phyloP scores from a whole-genome alignment of 2,797 vertebrate genomes.

The Knipowitschia caucasica region DNA sequence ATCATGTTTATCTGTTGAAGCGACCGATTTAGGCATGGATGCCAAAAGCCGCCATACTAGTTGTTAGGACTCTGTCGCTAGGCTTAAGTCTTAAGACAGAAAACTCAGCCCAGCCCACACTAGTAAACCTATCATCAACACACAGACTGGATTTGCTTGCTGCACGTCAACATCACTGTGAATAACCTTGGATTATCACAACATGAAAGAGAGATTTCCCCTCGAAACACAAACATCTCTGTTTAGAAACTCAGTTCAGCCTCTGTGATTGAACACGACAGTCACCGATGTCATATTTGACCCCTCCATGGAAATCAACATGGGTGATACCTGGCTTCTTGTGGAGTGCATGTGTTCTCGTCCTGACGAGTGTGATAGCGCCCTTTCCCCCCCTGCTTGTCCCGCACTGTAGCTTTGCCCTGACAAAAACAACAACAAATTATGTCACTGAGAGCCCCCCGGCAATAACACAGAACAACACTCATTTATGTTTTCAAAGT shows the following conservation, averaged over 20 bases:
- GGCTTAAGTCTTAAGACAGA: background rate
- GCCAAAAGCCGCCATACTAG: no score
- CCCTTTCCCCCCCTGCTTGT: constrained; percentile 92
- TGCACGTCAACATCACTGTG: background rate
- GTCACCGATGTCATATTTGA: background rate
- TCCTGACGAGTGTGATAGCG: constrained; percentile 89
- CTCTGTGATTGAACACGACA: background rate
- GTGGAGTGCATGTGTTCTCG: constrained; percentile 94
- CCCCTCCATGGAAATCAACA: background rate
- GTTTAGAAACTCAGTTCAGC: no score
- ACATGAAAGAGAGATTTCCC: no score
- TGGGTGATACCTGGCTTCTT: constrained; percentile 84
- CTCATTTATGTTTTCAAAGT: constrained; percentile 27
- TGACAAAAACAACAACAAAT: constrained; percentile 68
- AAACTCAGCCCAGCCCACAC: background rate
- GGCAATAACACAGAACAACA: constrained; percentile 19
- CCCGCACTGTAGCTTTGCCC: constrained; percentile 91
- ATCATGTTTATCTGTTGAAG: no score
- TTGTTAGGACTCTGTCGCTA: background rate
- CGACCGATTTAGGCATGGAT: no score
- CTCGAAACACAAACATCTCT: no score
- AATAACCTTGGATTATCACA: background rate
- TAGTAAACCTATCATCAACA: background rate
- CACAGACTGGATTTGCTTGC: background rate
- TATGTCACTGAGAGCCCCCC: constrained; percentile 27